These are phyloP conservation scores for Diabrotica undecimpunctata DNA, from an alignment of 1,140 invertebrate genomes.

Conservation along the genomic window DNA sequence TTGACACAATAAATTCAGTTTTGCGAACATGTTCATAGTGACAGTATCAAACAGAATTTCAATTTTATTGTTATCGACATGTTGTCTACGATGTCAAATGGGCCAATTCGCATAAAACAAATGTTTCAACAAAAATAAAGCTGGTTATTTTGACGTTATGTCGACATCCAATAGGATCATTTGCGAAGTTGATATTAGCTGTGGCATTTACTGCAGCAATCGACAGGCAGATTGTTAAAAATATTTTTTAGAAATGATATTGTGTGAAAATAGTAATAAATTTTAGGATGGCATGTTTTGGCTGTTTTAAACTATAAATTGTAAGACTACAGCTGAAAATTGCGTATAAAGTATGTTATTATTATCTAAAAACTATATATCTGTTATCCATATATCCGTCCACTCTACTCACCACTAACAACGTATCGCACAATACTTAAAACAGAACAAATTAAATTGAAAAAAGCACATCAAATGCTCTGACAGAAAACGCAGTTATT, in stretches of 20 bases:
- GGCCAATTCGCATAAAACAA: background rate
- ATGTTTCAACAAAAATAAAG: constrained; percentile 1
- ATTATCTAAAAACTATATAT: too few relatives aligned
- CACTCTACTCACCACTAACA: too few relatives aligned
- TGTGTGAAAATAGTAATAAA: background rate
- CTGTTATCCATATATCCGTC: too few relatives aligned
- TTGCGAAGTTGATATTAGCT: background rate
- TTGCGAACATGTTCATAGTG: background rate
- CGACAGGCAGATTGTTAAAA: background rate
- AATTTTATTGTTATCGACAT: constrained; percentile 3
- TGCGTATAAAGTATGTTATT: too few relatives aligned
- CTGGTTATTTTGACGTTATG: constrained; percentile 2
- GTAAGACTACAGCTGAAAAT: too few relatives aligned
- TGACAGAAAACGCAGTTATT: too few relatives aligned
- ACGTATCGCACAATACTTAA: too few relatives aligned
- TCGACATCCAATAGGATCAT: background rate
- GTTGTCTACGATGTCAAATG: background rate
- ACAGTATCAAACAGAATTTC: constrained; percentile 2
- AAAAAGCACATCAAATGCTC: too few relatives aligned
- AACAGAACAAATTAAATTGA: too few relatives aligned
- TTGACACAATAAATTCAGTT: background rate
- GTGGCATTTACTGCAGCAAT: background rate
- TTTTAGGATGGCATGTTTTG: background rate
- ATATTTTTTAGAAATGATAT: background rate
- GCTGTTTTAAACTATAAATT: too few relatives aligned